Evolutionary conservation across 2,113 vertebrate species (phyloP).

Genomic region (Stercorarius parasiticus): DNA sequence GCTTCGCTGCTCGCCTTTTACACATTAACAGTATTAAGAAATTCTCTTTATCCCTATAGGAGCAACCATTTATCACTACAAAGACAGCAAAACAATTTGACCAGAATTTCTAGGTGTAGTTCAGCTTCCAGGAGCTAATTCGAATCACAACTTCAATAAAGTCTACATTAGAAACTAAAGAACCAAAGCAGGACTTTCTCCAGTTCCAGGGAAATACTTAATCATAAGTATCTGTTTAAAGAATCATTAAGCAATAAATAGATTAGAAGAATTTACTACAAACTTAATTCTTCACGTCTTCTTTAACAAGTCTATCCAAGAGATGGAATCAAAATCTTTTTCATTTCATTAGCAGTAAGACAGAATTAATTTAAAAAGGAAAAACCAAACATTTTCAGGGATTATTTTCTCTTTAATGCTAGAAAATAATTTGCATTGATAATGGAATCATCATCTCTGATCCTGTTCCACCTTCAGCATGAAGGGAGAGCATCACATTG

Average conservation of each 20-base stretch:
- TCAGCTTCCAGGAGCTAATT: background rate
- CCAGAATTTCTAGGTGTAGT: background rate
- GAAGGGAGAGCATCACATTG: background rate
- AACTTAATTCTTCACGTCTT: background rate
- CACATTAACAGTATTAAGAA: background rate
- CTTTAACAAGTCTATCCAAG: background rate
- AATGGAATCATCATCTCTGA: background rate
- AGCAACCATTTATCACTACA: background rate
- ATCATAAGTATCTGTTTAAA: background rate
- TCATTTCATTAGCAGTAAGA: background rate
- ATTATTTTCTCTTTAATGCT: background rate
- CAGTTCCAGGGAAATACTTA: background rate
- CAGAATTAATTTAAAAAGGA: background rate
- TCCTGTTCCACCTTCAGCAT: background rate
- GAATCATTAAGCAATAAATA: constrained; percentile 7
- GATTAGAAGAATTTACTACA: constrained; percentile 3
- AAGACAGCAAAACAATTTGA: background rate
- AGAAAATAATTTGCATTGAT: background rate
- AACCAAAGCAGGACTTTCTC: background rate
- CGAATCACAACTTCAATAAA: background rate
- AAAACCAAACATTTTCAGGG: background rate
- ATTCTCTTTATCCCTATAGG: background rate
- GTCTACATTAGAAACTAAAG: background rate
- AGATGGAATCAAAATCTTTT: background rate
- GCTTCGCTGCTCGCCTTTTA: background rate